phyloP scores from a whole-genome alignment of 92 coral and sea anemone genomes.

The Epizoanthus scotinus region DNA sequence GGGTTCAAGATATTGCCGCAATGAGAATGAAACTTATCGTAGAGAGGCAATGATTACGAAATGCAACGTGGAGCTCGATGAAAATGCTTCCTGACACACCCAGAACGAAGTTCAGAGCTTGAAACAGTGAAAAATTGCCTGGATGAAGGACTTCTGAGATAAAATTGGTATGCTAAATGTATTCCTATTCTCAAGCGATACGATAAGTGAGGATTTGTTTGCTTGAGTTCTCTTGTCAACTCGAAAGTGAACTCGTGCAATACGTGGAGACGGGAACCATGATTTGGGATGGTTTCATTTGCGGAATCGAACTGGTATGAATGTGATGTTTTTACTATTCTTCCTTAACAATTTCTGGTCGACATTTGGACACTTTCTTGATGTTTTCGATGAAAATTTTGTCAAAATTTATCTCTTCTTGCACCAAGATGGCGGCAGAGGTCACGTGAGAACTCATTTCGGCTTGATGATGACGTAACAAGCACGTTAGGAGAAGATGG shows the following conservation, averaged over 20 bases:
- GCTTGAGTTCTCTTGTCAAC: constrained; percentile 28
- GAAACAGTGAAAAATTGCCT: constrained; percentile 11
- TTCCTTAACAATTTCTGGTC: constrained; percentile 32
- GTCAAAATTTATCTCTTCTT: constrained; percentile 49
- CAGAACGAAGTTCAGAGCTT: constrained; percentile 33
- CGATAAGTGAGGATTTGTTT: constrained; percentile 25
- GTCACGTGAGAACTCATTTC: constrained; percentile 68
- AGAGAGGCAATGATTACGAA: constrained; percentile 68
- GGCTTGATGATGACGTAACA: constrained; percentile 49
- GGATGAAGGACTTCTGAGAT: not conserved
- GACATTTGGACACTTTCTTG: constrained; percentile 38
- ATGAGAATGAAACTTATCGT: constrained; percentile 51
- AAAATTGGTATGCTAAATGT: not conserved
- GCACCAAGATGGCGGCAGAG: constrained; percentile 84
- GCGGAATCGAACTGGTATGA: constrained; percentile 20
- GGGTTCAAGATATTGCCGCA: constrained; percentile 76
- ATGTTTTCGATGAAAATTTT: constrained; percentile 43
- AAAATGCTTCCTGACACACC: constrained; percentile 60
- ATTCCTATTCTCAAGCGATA: constrained; percentile 18
- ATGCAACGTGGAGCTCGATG: constrained; percentile 57
- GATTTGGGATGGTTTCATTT: constrained; percentile 24
- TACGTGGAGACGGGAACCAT: constrained; percentile 32
- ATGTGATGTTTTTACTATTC: constrained; percentile 45
- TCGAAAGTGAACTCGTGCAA: constrained; percentile 27
- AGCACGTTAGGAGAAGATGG: constrained; percentile 75